Evolutionary conservation across 2,888 invertebrate species (phyloP).

Genomic region (Serrognathus titanus): DNA sequence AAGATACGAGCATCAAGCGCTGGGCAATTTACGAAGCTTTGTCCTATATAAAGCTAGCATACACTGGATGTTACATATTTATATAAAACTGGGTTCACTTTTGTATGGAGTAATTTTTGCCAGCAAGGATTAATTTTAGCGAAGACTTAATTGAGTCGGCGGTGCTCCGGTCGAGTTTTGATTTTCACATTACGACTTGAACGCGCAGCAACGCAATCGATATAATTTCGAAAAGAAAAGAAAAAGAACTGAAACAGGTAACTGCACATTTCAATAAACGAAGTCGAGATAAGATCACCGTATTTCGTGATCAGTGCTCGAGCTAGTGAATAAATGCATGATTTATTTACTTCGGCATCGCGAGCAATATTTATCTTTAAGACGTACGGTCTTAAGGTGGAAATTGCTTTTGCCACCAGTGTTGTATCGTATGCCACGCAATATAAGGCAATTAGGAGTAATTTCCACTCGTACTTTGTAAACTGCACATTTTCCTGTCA

Average conservation of each 20-base stretch:
- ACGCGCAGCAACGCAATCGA: not conserved
- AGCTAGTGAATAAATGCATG: constrained; percentile 6
- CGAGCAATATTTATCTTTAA: not conserved
- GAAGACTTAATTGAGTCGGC: not conserved
- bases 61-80: not conserved
- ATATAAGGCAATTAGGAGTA: constrained; percentile 39
- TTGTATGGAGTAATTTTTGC: no score
- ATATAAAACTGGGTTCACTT: no score
- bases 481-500: constrained; percentile 42
- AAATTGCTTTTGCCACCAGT: constrained; percentile 20
- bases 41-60: not conserved
- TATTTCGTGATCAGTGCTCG: constrained; percentile 7
- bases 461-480: constrained; percentile 41
- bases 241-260: not conserved
- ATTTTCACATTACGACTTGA: not conserved
- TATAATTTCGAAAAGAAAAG: not conserved
- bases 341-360: constrained; percentile 5
- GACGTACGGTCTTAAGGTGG: not conserved
- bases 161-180: not conserved
- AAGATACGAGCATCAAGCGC: constrained; percentile 2
- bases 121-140: no score
- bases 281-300: constrained; percentile 1
- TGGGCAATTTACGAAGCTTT: not conserved
- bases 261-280: constrained; percentile 6
- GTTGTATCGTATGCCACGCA: constrained; percentile 32